Conservation (phyloP, 2,797 vertebrate genomes). For the Intellagama lesueurii region DNA sequence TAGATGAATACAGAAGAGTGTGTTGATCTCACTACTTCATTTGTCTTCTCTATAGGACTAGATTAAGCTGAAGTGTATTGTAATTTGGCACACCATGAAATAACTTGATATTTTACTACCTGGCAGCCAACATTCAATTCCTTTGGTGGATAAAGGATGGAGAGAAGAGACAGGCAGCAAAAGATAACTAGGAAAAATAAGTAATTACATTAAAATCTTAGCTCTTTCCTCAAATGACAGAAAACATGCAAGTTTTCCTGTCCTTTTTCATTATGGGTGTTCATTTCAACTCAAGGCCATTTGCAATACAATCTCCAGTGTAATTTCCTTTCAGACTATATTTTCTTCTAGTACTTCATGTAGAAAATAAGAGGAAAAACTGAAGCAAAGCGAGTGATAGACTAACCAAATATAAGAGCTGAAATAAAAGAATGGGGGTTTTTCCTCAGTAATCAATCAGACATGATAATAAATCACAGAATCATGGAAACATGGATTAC, state of each 20-base stretch:
- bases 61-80: conserved; percentile 33
- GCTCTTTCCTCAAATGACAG: conserved; percentile 41
- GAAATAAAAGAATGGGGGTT: background rate
- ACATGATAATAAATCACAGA: background rate
- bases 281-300: conserved; percentile 59
- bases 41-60: conserved; percentile 30
- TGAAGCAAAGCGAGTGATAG: conserved; percentile 49
- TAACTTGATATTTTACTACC: conserved; percentile 28
- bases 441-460: background rate
- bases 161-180: conserved; percentile 37
- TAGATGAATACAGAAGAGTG: conserved; percentile 16
- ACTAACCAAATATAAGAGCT: conserved; percentile 3
- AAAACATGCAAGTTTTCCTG: conserved; percentile 54
- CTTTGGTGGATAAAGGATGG: conserved; percentile 13
- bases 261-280: conserved; percentile 55
- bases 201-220: conserved; percentile 60
- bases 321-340: conserved; percentile 51
- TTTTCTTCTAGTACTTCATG: conserved; percentile 36
- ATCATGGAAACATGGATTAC: background rate
- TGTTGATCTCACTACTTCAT: conserved; percentile 39
- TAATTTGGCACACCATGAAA: conserved; percentile 26
- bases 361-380: conserved; percentile 33
- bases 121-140: conserved; percentile 43
- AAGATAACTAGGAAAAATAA: conserved; percentile 55
- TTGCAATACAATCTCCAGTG: conserved; percentile 57